Base-by-base conservation (phyloP, 2,888 invertebrate species). In the Seira musarum region DNA sequence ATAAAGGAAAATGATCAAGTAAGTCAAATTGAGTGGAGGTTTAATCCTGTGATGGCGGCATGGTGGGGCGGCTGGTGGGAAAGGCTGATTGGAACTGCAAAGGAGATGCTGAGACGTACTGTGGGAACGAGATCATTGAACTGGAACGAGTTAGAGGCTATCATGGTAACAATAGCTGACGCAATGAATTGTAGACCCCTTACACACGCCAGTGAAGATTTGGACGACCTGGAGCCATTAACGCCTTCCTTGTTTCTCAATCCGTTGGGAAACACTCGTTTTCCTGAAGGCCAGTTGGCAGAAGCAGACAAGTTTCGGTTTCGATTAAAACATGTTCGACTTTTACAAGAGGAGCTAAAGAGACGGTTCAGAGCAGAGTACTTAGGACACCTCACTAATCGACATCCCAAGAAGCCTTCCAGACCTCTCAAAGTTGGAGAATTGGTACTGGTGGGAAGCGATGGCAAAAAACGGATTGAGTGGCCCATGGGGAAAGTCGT, bases 11-110 rank as follows among this genome's bases (percentile, higher is more conserved):
- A 63, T 6, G 72, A 46, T 17, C 17, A 17, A 1, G 35, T 30
- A 2, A 25, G 24, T n/a, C 66, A 68, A 22, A 87, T 87, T 46
- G n/a, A 75, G 0, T 87, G 88, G 87, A 82, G 80, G 22, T 87
- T 87, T 73, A 87, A 84, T 53, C 82, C 85, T 3, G n/a, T 13
- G 2, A 10, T 1, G 17, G 25, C 64, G 25, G 2, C 3, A 5
- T 64, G 64, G 64, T 64, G 30, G 24, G 64, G 64, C 2, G 64
- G 64, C n/a, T 15, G 10, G 1, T 64, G 64, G 64, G 64, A 64
- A 17, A n/a, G 64, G 10, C 64, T 25, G 10, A 64, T 64, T 25
- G 5, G 64, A 10, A n/a, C 64, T 1, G 15, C 30, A 1, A 64
- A 64, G 15, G 64, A 64, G 24, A 13, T 64, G 25, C 3, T 64